Conservation (phyloP, 1,140 invertebrate species). For the Metaphire vulgaris region DNA sequence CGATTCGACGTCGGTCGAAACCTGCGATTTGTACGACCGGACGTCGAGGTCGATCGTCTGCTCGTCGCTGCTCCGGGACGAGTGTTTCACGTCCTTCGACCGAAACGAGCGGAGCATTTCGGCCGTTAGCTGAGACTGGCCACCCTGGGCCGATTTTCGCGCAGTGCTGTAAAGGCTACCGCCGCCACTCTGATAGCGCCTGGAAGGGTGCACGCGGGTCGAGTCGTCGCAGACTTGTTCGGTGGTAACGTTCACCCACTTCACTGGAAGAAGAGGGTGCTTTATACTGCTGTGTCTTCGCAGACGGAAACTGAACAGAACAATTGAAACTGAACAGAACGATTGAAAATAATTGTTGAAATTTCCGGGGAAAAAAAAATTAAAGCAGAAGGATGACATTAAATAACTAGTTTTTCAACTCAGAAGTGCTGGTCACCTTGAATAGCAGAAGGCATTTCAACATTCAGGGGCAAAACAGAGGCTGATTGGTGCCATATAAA, state of each 20-base stretch:
- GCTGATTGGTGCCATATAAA: no score
- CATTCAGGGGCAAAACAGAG: no score
- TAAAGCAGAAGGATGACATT: no score
- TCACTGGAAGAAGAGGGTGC: conserved; percentile 20
- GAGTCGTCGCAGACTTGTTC: conserved; percentile 1
- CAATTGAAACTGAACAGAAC: not conserved
- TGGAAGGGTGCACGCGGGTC: not conserved
- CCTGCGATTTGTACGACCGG: not conserved
- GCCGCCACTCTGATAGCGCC: not conserved
- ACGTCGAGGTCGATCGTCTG: not conserved
- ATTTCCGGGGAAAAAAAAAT: no score
- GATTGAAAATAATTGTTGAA: no score
- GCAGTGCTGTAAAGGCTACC: not conserved
- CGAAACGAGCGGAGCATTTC: not conserved
- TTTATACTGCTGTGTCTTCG: conserved; percentile 13
- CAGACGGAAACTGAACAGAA: conserved; percentile 8
- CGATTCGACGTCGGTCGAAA: not conserved
- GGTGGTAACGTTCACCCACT: conserved; percentile 15
- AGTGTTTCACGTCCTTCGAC: not conserved
- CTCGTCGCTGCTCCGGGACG: not conserved
- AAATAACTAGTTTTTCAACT: no score
- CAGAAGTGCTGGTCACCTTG: no score
- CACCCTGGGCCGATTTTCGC: not conserved
- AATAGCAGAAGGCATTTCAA: no score
- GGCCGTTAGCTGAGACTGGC: not conserved